Evolutionary conservation across 2,797 vertebrate genomes (phyloP).

Genomic region (Pampus argenteus): DNA sequence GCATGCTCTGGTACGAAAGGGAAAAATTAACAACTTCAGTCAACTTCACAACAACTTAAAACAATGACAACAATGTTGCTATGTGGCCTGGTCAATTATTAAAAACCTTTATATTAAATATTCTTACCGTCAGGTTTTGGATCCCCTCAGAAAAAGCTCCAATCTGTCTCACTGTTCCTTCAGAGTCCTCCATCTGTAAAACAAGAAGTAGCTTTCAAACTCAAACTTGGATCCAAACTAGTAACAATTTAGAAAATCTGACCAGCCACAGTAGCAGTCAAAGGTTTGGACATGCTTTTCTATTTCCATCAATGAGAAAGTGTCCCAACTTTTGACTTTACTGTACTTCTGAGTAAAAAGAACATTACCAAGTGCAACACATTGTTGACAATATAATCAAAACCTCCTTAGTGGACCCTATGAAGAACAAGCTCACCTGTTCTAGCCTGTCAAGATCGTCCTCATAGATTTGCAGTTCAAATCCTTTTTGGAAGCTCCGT

Average conservation of each 20-base stretch:
- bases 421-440: slow-evolving; percentile 83
- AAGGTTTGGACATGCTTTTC: no score
- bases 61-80: neutral
- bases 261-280: no score
- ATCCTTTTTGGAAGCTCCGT: slow-evolving; percentile 90
- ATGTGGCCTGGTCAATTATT: neutral
- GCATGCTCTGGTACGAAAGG: slow-evolving; percentile 89
- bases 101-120: neutral
- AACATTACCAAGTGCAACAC: no score
- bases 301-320: no score
- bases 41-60: no score
- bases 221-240: slow-evolving; percentile 7
- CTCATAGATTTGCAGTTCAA: slow-evolving; percentile 92
- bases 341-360: no score
- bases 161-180: slow-evolving; percentile 98
- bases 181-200: slow-evolving; percentile 97
- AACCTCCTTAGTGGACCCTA: no score
- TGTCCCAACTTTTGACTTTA: no score
- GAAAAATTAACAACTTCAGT: neutral
- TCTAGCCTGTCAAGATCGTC: slow-evolving; percentile 95
- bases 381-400: no score
- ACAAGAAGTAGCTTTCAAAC: slow-evolving; percentile 8
- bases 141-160: slow-evolving; percentile 98
- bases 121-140: slow-evolving; percentile 95
- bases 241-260: neutral